Evolutionary conservation across 2,113 vertebrate genomes (phyloP).

Genomic region (Eulemur macaco): DNA sequence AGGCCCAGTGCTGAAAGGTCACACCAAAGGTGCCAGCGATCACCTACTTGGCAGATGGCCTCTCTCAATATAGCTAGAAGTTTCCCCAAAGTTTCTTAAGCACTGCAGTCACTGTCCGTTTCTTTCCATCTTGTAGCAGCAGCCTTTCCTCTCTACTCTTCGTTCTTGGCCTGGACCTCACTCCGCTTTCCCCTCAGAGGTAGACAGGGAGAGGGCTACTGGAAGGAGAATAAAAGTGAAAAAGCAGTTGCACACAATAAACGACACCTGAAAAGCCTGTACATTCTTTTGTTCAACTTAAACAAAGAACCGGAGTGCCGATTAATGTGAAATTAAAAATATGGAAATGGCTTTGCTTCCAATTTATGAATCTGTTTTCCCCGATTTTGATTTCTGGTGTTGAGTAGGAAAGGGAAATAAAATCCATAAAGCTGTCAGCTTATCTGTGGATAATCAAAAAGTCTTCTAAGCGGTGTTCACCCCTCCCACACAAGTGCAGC

Average conservation of each 20-base stretch:
- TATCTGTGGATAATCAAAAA: slow-evolving; percentile 28
- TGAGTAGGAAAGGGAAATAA: neutral
- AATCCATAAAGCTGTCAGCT: neutral
- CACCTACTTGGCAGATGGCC: neutral
- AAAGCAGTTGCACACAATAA: neutral
- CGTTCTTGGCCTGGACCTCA: neutral
- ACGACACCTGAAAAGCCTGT: neutral
- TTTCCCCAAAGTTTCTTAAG: neutral
- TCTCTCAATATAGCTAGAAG: neutral
- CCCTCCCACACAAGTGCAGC: neutral
- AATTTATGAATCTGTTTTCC: neutral
- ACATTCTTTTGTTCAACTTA: slow-evolving; percentile 9
- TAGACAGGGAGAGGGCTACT: neutral
- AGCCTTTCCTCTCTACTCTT: neutral
- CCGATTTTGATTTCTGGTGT: neutral
- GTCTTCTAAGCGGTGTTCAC: neutral
- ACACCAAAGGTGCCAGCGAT: neutral
- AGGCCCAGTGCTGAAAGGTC: neutral
- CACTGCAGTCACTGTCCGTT: neutral
- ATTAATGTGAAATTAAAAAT: slow-evolving; percentile 7
- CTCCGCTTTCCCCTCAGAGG: neutral
- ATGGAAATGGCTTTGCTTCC: slow-evolving; percentile 14
- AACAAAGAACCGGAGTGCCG: neutral
- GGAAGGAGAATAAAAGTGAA: neutral
- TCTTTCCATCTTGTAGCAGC: neutral